Evolutionary conservation across 2,797 vertebrate species (phyloP), one percentile per base, ranked within the genome.

Genomic region (Staurois parvus): DNA sequence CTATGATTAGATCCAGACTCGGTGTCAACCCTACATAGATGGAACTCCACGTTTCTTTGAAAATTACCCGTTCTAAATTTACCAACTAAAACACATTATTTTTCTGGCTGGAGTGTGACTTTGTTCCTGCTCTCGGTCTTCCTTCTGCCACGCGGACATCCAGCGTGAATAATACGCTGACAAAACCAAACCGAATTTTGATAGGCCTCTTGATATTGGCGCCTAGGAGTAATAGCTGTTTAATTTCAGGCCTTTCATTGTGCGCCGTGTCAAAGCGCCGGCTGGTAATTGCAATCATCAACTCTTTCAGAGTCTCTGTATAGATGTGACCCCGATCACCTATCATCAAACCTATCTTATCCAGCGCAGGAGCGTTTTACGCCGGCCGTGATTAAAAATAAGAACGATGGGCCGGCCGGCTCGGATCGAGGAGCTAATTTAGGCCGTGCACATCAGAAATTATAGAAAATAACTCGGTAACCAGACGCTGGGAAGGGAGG

Each of bases 171-270:
- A 89, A 89, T 79, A 83, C 83, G 82, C 81, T 84, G 86, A 90
- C 85, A 88, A 86, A 90, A 88, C 83, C 7, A 86, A 90, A 84
- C 79, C 87, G 89, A 87, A 85, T 91, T 91, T 90, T 85, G 89
- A 89, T 91, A 77, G 91, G 90, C 88, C 90, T 88, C 89, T 30
- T 91, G 90, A 79, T 90, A 91, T 87, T 85, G 86, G 87, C 90
- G 90, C 87, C 90, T 89, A 83, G 78, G 83, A 91, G 91, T 92
- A 92, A 92, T 92, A 89, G 89, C 88, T 88, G 89, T 90, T 91
- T 93, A 93, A 92, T 92, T 92, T 90, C 91, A 90, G 88, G 88
- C 88, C 88, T 91, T 89, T 88, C 78, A 91, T 91, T 91, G 89
- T 91, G 83, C 67, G 72, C 87, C 77, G 13, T 91, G 91, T 92